Percentiles rank a stretch among this genome's conserved stretches.
phyloP scores from a whole-genome alignment of 1,140 invertebrate species.

The Monochamus saltuarius region DNA sequence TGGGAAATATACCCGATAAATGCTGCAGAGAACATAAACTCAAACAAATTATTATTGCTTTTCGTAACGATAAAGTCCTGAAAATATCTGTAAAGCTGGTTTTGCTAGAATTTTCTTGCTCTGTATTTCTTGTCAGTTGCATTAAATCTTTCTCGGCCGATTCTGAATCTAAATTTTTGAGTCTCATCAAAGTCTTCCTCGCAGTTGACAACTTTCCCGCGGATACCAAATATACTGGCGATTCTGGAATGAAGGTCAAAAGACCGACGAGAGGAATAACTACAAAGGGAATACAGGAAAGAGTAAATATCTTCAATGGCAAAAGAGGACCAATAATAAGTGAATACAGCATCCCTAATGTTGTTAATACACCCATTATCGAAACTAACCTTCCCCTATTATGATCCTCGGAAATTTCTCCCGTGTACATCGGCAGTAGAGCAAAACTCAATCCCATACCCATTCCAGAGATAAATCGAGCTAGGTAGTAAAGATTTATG shows the following conservation, averaged over 20 bases:
- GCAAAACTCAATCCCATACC: constrained; percentile 53
- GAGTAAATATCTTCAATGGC: constrained; percentile 56
- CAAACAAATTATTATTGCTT: too few relatives aligned
- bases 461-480: constrained; percentile 49
- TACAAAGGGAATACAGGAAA: constrained; percentile 54
- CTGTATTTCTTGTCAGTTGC: not conserved
- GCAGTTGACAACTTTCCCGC: too few relatives aligned
- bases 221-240: constrained; percentile 70
- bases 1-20: not conserved
- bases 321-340: constrained; percentile 62
- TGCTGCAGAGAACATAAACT: not conserved
- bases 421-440: constrained; percentile 54
- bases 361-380: constrained; percentile 32
- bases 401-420: constrained; percentile 53
- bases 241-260: constrained; percentile 67
- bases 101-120: too few relatives aligned
- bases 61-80: too few relatives aligned
- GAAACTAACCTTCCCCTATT: constrained; percentile 33
- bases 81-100: too few relatives aligned
- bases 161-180: too few relatives aligned
- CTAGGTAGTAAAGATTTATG: constrained; percentile 44
- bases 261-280: constrained; percentile 51
- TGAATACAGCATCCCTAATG: constrained; percentile 36
- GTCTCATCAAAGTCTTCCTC: too few relatives aligned
- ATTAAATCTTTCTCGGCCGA: not conserved